Conservation (phyloP, 2,888 invertebrate genomes). For the Archaeoteleia sp. region DNA sequence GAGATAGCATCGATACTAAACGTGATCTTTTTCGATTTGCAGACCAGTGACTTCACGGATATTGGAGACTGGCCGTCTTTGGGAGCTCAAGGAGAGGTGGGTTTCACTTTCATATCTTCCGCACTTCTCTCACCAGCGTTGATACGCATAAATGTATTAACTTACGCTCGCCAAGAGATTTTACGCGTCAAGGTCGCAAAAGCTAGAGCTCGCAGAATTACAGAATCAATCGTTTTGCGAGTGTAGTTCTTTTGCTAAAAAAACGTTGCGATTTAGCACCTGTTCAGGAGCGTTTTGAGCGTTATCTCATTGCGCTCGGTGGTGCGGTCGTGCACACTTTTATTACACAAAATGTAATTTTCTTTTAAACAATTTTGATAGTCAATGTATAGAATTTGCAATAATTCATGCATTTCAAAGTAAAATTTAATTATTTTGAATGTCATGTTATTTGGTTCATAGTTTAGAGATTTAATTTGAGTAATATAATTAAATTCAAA, state of each 20-base stretch:
- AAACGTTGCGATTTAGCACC: conserved; percentile 20
- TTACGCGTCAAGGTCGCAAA: conserved; percentile 58
- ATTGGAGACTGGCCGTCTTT: conserved; percentile 95
- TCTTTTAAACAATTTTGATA: too few species aligned
- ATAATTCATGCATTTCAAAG: background rate
- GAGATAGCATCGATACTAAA: background rate
- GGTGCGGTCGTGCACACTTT: too few species aligned
- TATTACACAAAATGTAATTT: too few species aligned
- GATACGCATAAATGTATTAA: background rate
- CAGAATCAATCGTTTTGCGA: conserved; percentile 53
- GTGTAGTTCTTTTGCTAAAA: conserved; percentile 71
- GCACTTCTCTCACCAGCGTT: conserved; percentile 35
- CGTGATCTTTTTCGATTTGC: conserved; percentile 66
- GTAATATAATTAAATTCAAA: too few species aligned
- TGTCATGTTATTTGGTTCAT: too few species aligned
- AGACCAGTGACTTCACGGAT: conserved; percentile 89
- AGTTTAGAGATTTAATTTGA: too few species aligned
- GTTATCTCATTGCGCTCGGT: too few species aligned
- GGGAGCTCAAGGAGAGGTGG: conserved; percentile 80
- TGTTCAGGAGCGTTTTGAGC: too few species aligned
- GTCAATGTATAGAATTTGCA: too few species aligned
- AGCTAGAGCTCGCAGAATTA: conserved; percentile 66
- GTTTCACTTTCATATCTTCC: conserved; percentile 62
- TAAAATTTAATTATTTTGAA: background rate
- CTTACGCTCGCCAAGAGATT: conserved; percentile 20